Conservation (phyloP, 1,140 invertebrate species). For the Hermetia illucens region DNA sequence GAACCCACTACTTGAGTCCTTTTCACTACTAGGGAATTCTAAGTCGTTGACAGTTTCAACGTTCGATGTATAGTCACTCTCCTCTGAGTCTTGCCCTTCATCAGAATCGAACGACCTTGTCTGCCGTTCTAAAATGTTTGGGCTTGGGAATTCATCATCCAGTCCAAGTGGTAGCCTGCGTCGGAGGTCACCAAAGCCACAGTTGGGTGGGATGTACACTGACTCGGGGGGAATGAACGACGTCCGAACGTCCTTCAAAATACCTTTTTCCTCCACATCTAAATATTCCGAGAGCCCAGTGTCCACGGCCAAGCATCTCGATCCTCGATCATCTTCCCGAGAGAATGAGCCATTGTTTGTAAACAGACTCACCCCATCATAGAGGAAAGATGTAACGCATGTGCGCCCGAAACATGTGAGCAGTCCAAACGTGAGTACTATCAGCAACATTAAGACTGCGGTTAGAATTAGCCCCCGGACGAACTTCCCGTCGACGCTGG, state of each 20-base stretch:
- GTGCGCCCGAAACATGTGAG: conserved; percentile 6
- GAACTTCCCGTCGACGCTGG: conserved; percentile 13
- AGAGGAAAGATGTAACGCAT: no score
- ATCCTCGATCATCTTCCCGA: conserved; percentile 10
- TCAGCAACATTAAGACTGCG: conserved; percentile 16
- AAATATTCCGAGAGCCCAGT: conserved; percentile 16
- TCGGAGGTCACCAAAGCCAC: conserved; percentile 6
- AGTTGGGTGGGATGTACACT: conserved; percentile 16
- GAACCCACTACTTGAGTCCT: conserved; percentile 10
- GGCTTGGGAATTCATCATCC: background rate
- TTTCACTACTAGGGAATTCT: background rate
- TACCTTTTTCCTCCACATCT: conserved; percentile 23
- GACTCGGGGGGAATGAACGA: conserved; percentile 23
- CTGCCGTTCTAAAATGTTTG: background rate
- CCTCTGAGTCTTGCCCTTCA: background rate
- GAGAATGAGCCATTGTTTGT: no score
- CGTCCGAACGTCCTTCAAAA: conserved; percentile 28
- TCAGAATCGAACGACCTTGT: background rate
- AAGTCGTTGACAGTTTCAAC: conserved; percentile 5
- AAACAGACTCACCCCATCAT: no score
- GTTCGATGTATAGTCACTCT: background rate
- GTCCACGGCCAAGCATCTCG: conserved; percentile 19
- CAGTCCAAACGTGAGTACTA: conserved; percentile 19
- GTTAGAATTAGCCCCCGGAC: conserved; percentile 5
- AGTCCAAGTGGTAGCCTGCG: background rate